Evolutionary conservation across 1,140 invertebrate species (phyloP), one percentile per base, ranked within the genome.

Genomic region (Acromyrmex heyeri): DNA sequence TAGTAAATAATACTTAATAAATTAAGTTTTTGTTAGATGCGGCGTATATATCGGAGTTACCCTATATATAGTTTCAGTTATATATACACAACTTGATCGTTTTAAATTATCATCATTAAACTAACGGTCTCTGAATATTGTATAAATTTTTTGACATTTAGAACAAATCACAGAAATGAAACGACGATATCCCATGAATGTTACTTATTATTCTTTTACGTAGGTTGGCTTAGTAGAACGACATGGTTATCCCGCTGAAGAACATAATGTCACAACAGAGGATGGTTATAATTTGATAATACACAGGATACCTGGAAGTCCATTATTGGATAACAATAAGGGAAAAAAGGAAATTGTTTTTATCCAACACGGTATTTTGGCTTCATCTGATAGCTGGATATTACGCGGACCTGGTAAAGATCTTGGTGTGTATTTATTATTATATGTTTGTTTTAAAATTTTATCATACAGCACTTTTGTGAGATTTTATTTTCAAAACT

Each of bases 331-430:
- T 12, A 44, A 44, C 7, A 69, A 70, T 3, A 59, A 72, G 12
- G 30, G 27, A 62, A 82, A 86, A 62, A 62, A 53, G n/a, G 38
- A 34, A 3, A 70, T 92, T 59, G 94, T 95, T 3, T 95, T 94
- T 30, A 69, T 97, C 0, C 96, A 96, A 87, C 96, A 96, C 83
- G 96, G 96, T 14, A 87, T 96, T 0, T 59, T 95, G 5, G 93
- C 88, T 2, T 94, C 95, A 6, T 95, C 95, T 3, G 93, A 94
- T 27, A 92, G 93, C 76, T 96, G 94, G 93, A 92, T 96, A 21
- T 57, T 96, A 2, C 93, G 93, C 61, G 93, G 94, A 12, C 95
- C 95, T 5, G 61, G 94, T 12, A 86, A 88, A 64, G 89, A 91
- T 73, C 93, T 95, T 69, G 94, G 94, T 95, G 90, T 91, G 82